Evolutionary conservation across 2,113 vertebrate species (phyloP).

Genomic region (Pithys albifrons): DNA sequence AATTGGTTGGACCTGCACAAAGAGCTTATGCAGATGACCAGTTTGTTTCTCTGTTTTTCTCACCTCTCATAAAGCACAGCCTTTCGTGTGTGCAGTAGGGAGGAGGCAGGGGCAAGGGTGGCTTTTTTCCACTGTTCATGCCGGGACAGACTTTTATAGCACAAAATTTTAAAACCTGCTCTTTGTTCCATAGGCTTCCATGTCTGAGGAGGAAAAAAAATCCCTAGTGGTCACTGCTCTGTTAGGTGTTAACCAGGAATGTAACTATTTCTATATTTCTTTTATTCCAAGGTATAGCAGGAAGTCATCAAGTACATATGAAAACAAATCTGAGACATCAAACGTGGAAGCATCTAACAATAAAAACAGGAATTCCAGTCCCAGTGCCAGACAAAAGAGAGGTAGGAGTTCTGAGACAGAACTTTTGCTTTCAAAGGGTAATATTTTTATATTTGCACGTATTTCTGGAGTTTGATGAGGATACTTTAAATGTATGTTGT

Average conservation of each 20-base stretch:
- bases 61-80: neutral
- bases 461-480: neutral
- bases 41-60: neutral
- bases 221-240: neutral
- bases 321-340: constrained; percentile 81
- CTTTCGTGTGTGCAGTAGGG: neutral
- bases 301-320: constrained; percentile 78
- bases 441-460: neutral
- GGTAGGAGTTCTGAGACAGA: constrained; percentile 70
- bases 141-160: neutral
- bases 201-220: neutral
- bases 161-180: neutral
- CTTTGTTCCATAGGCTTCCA: neutral
- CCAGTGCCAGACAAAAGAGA: constrained; percentile 84
- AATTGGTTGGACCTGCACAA: neutral
- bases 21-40: neutral
- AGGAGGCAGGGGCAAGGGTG: neutral
- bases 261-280: constrained; percentile 13
- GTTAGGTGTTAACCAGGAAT: neutral
- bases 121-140: neutral
- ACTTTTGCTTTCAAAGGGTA: neutral
- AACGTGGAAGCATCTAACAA: constrained; percentile 82
- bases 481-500: neutral
- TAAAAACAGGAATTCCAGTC: constrained; percentile 79
- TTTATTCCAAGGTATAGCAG: constrained; percentile 76